A percentile compares a stretch with the other conserved stretches of the same genome.
Evolutionary conservation across 2,113 vertebrate species (phyloP).

Genomic region (Muntiacus muntjak): DNA sequence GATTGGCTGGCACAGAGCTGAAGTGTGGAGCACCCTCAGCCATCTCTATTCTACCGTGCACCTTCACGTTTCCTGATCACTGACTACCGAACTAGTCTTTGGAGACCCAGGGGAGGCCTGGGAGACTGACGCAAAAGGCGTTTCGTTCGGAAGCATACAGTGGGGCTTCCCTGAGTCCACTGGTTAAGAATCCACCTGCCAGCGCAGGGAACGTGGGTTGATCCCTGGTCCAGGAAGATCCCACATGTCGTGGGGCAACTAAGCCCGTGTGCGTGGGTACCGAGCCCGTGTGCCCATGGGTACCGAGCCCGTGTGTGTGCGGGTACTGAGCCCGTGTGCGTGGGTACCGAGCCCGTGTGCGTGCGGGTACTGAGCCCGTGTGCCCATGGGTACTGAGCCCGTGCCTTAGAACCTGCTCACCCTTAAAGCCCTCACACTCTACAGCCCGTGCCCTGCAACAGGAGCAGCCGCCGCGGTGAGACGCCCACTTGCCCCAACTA

Average conservation of each 20-base stretch:
- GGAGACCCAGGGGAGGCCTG: background rate
- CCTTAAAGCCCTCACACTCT: background rate
- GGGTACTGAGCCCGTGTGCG: accelerated
- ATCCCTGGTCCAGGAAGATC: background rate
- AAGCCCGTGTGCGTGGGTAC: accelerated
- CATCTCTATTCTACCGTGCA: background rate
- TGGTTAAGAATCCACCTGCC: background rate
- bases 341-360: background rate
- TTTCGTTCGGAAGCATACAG: background rate
- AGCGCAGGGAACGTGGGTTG: background rate
- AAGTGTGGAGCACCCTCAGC: background rate
- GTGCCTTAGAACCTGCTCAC: background rate
- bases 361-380: background rate
- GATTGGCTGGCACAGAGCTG: background rate
- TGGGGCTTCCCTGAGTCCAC: background rate
- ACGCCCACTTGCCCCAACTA: accelerated
- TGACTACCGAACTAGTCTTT: background rate
- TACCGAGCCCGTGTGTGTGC: accelerated
- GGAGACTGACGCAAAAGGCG: background rate
- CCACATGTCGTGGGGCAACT: accelerated
- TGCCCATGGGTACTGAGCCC: background rate
- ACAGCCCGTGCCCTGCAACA: background rate
- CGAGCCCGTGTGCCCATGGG: accelerated
- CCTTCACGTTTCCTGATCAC: background rate
- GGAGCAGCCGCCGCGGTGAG: accelerated